A percentile compares a stretch with the other conserved stretches of the same genome.
Evolutionary conservation across 2,797 vertebrate species (phyloP).

Genomic region (Apodemus agrarius): DNA sequence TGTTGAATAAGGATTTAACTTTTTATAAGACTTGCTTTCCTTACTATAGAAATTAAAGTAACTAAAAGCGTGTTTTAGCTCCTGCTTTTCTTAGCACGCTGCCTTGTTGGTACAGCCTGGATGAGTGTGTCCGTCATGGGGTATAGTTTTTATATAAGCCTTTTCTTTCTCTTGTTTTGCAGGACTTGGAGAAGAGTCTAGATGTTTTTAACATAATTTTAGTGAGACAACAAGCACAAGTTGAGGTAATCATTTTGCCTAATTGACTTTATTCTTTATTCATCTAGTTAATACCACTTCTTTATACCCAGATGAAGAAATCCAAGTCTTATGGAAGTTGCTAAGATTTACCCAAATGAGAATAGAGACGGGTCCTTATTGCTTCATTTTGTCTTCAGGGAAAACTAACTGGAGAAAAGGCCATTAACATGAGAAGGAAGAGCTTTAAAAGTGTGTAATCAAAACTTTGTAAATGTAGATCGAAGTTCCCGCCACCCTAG

Average conservation of each 20-base stretch:
- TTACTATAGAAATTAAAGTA: neutral
- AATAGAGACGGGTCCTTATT: conserved; percentile 30
- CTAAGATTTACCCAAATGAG: conserved; percentile 28
- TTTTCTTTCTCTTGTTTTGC: conserved; percentile 68
- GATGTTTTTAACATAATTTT: conserved; percentile 96
- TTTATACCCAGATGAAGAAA: conserved; percentile 36
- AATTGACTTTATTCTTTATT: conserved; percentile 47
- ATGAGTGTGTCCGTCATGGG: neutral
- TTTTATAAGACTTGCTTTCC: conserved; percentile 16
- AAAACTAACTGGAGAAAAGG: neutral
- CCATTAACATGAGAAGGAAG: neutral
- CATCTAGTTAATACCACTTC: neutral
- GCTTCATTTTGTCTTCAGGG: conserved; percentile 37
- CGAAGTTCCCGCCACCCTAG: neutral
- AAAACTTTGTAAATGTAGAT: neutral
- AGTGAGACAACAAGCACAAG: conserved; percentile 95
- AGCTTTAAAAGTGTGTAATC: neutral
- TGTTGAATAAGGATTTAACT: neutral
- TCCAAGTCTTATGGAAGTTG: neutral
- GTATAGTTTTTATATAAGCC: neutral
- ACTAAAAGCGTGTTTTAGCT: neutral
- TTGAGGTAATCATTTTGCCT: conserved; percentile 90
- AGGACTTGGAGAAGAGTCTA: conserved; percentile 95
- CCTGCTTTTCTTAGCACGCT: neutral
- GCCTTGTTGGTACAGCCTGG: neutral